These are phyloP conservation scores for Xenopus borealis DNA, from an alignment of 2,113 vertebrate genomes.

Conservation along the genomic window DNA sequence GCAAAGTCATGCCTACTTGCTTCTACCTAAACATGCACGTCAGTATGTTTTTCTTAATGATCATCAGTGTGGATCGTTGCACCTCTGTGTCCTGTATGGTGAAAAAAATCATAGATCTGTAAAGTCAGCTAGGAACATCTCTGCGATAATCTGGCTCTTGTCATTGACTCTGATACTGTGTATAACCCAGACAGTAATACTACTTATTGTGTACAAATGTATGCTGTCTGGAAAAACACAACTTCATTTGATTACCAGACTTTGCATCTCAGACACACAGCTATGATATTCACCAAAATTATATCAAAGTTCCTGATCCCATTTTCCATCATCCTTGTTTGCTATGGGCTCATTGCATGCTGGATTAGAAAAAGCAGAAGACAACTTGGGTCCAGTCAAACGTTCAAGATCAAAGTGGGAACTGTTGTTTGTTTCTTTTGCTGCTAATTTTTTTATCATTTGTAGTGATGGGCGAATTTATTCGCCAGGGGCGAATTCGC, in stretches of 20 bases:
- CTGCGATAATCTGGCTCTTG: background rate
- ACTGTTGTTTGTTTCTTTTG: constrained; percentile 38
- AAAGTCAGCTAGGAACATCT: constrained; percentile 27
- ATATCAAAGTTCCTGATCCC: constrained; percentile 49
- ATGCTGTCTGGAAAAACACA: background rate
- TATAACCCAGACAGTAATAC: background rate
- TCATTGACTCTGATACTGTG: background rate
- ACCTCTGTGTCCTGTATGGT: constrained; percentile 61
- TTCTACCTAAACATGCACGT: constrained; percentile 56
- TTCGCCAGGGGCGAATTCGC: no score
- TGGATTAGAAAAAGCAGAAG: background rate
- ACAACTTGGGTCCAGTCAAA: constrained; percentile 15
- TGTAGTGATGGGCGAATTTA: no score
- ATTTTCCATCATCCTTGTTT: constrained; percentile 33
- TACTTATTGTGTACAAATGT: constrained; percentile 39
- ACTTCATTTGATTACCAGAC: background rate
- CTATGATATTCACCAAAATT: constrained; percentile 58
- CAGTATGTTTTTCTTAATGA: constrained; percentile 60
- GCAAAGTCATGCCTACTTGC: constrained; percentile 42
- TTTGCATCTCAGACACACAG: constrained; percentile 45
- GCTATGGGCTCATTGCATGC: constrained; percentile 12
- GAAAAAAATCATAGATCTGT: constrained; percentile 60
- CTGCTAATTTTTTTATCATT: constrained; percentile 40
- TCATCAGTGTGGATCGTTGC: constrained; percentile 67
- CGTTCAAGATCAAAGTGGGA: constrained; percentile 37